phyloP scores from a whole-genome alignment of 1,140 invertebrate genomes.

The Ruditapes philippinarum region DNA sequence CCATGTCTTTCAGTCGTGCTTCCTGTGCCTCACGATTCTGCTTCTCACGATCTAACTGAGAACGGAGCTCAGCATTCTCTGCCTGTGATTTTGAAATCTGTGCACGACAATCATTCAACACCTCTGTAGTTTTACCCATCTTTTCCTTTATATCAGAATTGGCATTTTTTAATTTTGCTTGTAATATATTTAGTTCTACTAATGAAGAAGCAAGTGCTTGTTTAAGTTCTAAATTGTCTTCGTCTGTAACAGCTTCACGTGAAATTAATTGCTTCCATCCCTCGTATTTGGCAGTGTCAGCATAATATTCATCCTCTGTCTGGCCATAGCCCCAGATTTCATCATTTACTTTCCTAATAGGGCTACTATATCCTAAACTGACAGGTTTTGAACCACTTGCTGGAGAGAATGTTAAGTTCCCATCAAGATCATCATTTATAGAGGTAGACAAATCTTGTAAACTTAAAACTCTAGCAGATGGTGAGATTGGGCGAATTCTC shows the following conservation, averaged over 20 bases:
- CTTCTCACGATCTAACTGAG: slow-evolving; percentile 77
- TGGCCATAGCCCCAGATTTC: slow-evolving; percentile 80
- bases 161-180: slow-evolving; percentile 81
- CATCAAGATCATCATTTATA: slow-evolving; percentile 70
- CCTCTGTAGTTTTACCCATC: slow-evolving; percentile 80
- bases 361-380: slow-evolving; percentile 80
- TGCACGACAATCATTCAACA: slow-evolving; percentile 81
- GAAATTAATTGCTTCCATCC: slow-evolving; percentile 74
- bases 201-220: slow-evolving; percentile 79
- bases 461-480: slow-evolving; percentile 66
- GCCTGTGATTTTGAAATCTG: slow-evolving; percentile 80
- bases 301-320: slow-evolving; percentile 68
- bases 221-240: slow-evolving; percentile 81
- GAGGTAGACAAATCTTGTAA: slow-evolving; percentile 72
- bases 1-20: slow-evolving; percentile 72
- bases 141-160: slow-evolving; percentile 80
- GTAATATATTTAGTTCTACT: slow-evolving; percentile 82
- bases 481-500: slow-evolving; percentile 54
- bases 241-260: slow-evolving; percentile 66
- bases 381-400: slow-evolving; percentile 71
- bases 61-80: slow-evolving; percentile 82
- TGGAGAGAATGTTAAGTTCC: slow-evolving; percentile 73
- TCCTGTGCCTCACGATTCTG: slow-evolving; percentile 70
- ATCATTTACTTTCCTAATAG: slow-evolving; percentile 79
- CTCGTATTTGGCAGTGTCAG: slow-evolving; percentile 65